Base-by-base conservation (phyloP, 2,888 invertebrate genomes). In the Griposia aprilina region DNA sequence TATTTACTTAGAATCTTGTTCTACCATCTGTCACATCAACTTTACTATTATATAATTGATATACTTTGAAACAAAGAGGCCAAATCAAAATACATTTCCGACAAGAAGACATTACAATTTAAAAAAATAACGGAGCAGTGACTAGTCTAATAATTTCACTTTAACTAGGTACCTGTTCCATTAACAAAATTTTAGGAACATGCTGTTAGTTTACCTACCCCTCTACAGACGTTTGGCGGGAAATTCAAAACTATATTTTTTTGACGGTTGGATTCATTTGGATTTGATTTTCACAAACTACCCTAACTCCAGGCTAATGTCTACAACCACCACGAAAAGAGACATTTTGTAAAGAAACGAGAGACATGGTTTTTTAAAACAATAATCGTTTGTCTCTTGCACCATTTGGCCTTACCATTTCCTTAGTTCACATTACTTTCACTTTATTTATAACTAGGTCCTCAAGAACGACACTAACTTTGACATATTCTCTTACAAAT, bases 401-500 rank as follows among this genome's bases (percentile, higher is more conserved):
- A 69, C 13, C 26, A 20, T 36, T 71, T 36, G 59, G n/a, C 36
- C n/a, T 59, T 71, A n/a, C 3, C 6, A 67, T 78, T 65, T 30
- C 30, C 17, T 41, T 45, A 59, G 7, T 77, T 77, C 36, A 59
- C 6, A 15, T 36, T 48, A 26, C 6, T 55, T 36, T 50, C n/a
- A 67, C n/a, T 66, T 30, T 30, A 23, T 71, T 8, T 1, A 59
- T 7, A n/a, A n/a, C n/a, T n/a, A 73, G 36, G 26, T 84, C 13
- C 13, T 63, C 15, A 72, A 6, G 59, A 60, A 1, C 41, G 57
- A 55, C 36, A 41, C 17, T 30, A 62, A 45, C 36, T 67, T 69
- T 26, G 66, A 57, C 36, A 26, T 41, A 1, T 50, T 57, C 48
- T 62, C 26, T 97, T 98, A 99, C 95, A 99, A 98, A 96, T 99